Conservation (phyloP, 1,140 invertebrate species). For the Coptotermes formosanus region DNA sequence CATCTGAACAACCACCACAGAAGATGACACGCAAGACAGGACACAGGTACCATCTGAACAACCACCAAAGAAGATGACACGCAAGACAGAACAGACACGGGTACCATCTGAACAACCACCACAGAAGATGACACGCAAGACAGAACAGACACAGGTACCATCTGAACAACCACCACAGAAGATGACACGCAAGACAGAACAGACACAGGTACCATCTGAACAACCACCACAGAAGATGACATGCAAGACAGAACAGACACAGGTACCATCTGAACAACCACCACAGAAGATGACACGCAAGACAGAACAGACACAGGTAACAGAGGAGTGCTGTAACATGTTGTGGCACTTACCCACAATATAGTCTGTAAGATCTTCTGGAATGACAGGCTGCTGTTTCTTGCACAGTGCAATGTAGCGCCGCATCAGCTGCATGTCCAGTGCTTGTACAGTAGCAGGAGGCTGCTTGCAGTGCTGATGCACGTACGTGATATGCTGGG, state of each 20-base stretch:
- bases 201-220: not conserved
- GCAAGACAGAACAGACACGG: not conserved
- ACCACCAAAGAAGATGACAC: no score
- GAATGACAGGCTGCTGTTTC: slow-evolving; percentile 82
- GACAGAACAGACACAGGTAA: not conserved
- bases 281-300: no score
- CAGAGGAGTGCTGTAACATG: no score
- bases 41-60: not conserved
- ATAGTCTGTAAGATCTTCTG: slow-evolving; percentile 82
- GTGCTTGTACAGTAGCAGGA: slow-evolving; percentile 67
- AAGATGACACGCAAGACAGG: no score
- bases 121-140: no score
- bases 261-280: no score
- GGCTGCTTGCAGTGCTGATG: slow-evolving; percentile 91
- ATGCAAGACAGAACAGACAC: not conserved
- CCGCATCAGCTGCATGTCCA: slow-evolving; percentile 93
- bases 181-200: not conserved
- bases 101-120: not conserved
- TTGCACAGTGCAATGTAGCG: slow-evolving; percentile 92
- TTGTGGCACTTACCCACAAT: slow-evolving; percentile 71
- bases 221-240: no score
- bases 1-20: no score
- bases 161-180: no score
- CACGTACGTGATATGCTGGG: slow-evolving; percentile 97
- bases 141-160: not conserved